Base-by-base conservation (phyloP, 2,113 vertebrate species). In the Tricholaema leucomelas region DNA sequence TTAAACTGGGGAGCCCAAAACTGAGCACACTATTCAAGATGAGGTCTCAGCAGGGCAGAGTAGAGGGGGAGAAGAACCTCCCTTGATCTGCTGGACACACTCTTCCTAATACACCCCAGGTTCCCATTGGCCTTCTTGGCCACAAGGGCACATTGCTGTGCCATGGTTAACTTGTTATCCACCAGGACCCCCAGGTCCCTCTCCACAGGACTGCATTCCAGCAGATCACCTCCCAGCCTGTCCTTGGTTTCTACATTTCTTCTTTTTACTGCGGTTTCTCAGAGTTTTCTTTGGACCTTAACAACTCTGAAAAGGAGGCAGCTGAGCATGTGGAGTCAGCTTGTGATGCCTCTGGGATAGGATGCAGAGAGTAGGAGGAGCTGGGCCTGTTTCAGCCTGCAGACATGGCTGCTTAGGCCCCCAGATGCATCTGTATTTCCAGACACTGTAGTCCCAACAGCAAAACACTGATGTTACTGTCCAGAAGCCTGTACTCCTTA, bases 321-420 rank as follows among this genome's bases (percentile, higher is more conserved):
- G 6, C 2, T 0, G 0, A 63, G 66, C 0, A 0, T 5, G 12
- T 0, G 2, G 21, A 36, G 6, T 44, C 19, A 54, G 11, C 21
- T 16, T 35, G 9, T 4, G 5, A 21, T 3, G 17, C 36, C 48
- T 27, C 12, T 0, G 2, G 31, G 19, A 15, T 0, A 52, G 42
- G 48, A 46, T 3, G 13, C 10, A 67, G 27, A 9, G 6, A 50
- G 61, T 31, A 44, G n/a, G 24, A 92, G 33, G 6, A 59, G 21
- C 31, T 35, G 20, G 17, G 54, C 4, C 24, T 48, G 4, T 38
- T 85, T 15, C 36, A 85, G 61, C 17, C 15, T 12, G 2, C 24
- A 80, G n/a, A n/a, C 1, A 3, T 4, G 28, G 28, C 19, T 24
- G 55, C 59, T 52, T 0, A 2, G 10, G 58, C 12, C 5, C 13